Evolutionary conservation across 2,797 vertebrate genomes (phyloP).

Genomic region (Dicrostonyx torquatus): DNA sequence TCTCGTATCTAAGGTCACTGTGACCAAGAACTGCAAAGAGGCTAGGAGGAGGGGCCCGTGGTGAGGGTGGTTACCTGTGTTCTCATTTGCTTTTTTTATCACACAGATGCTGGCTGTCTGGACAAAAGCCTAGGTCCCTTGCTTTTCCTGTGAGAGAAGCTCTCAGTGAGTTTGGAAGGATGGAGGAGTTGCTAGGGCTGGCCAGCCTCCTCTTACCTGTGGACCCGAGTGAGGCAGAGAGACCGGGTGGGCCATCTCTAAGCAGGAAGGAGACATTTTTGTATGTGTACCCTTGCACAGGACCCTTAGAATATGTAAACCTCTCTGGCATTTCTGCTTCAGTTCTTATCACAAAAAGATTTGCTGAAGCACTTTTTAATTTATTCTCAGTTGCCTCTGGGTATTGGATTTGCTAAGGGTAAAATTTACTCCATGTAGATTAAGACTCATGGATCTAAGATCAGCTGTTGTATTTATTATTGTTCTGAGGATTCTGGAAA

Average conservation of each 20-base stretch:
- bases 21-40: neutral
- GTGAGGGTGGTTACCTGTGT: neutral
- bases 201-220: neutral
- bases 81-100: constrained; percentile 43
- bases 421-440: constrained; percentile 17
- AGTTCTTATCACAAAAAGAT: neutral
- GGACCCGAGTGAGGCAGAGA: neutral
- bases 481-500: neutral
- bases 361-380: neutral
- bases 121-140: constrained; percentile 51
- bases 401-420: neutral
- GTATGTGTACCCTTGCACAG: neutral
- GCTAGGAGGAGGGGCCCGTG: neutral
- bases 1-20: neutral
- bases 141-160: neutral
- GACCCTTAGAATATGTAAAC: neutral
- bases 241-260: neutral
- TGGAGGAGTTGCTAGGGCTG: neutral
- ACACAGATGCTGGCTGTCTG: neutral
- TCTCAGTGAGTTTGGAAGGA: neutral
- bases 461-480: neutral
- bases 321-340: neutral
- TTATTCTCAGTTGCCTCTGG: neutral
- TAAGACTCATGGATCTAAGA: neutral
- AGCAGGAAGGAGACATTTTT: neutral